Conservation (phyloP, 2,888 invertebrate species). For the Habrosyne pyritoides region DNA sequence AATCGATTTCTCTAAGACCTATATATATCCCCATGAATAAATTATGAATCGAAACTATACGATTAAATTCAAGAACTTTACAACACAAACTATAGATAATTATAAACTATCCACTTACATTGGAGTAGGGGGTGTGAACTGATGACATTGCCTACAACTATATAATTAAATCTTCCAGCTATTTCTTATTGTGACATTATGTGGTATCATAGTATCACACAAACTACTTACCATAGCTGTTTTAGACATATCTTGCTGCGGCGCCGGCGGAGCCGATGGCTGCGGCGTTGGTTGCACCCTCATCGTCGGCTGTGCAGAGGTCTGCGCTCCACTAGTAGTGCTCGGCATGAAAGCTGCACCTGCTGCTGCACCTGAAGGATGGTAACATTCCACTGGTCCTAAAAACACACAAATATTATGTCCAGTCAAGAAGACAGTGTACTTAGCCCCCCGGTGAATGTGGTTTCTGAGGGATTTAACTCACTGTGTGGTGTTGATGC, state of each 20-base stretch:
- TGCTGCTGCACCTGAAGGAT: constrained; percentile 60
- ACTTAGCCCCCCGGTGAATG: not conserved
- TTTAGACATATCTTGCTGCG: constrained; percentile 73
- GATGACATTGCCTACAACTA: not conserved
- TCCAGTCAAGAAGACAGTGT: not conserved
- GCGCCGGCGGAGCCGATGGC: constrained; percentile 70
- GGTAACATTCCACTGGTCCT: constrained; percentile 79
- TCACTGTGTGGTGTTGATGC: constrained; percentile 80
- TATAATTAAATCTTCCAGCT: too few species aligned
- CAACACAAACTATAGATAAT: too few species aligned
- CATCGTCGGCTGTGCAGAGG: constrained; percentile 56
- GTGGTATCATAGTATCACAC: too few species aligned
- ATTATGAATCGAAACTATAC: not conserved
- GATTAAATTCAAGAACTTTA: too few species aligned
- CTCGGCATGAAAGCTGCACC: constrained; percentile 64
- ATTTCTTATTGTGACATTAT: not conserved
- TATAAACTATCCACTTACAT: too few species aligned
- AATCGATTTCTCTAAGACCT: not conserved
- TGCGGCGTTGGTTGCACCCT: constrained; percentile 67
- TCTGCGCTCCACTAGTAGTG: constrained; percentile 58
- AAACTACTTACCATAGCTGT: constrained; percentile 66
- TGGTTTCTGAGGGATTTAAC: constrained; percentile 32
- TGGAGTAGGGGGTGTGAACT: too few species aligned
- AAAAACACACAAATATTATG: constrained; percentile 20
- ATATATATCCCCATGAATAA: not conserved